phyloP scores from a whole-genome alignment of 2,797 vertebrate genomes.

The Arrhamphus sclerolepis region DNA sequence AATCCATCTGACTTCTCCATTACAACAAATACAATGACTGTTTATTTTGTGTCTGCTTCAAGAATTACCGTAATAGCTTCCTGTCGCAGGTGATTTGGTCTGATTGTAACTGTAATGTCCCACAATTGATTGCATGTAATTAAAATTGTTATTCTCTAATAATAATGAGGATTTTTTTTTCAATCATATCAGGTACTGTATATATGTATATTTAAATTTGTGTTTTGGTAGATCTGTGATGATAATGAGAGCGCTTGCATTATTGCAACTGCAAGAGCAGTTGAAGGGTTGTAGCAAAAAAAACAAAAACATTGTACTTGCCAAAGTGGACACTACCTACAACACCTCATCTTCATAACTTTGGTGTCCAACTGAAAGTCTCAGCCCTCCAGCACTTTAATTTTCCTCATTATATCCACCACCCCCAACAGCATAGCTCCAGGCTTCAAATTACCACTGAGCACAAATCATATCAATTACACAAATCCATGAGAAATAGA shows the following conservation, averaged over 20 bases:
- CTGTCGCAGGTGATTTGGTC: no score
- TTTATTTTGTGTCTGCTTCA: no score
- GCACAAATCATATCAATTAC: slow-evolving; percentile 78
- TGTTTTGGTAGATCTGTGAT: neutral
- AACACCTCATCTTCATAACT: neutral
- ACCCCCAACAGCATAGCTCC: slow-evolving; percentile 35
- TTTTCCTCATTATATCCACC: slow-evolving; percentile 45
- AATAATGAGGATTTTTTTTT: no score
- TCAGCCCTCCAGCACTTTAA: slow-evolving; percentile 28
- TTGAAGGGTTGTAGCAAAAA: slow-evolving; percentile 33
- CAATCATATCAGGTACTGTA: no score
- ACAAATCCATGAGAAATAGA: slow-evolving; percentile 78
- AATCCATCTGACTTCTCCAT: no score
- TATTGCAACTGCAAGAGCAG: slow-evolving; percentile 15
- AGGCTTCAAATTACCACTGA: slow-evolving; percentile 65
- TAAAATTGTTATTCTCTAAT: no score
- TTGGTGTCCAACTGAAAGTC: neutral
- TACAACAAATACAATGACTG: no score
- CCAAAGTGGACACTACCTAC: no score
- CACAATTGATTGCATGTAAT: no score
- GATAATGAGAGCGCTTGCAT: neutral
- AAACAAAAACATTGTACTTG: slow-evolving; percentile 19
- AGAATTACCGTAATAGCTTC: no score
- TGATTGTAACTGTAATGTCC: no score
- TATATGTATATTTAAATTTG: no score